Base-by-base conservation (phyloP, 1,140 invertebrate genomes). In the Cyphomyrmex costatus region DNA sequence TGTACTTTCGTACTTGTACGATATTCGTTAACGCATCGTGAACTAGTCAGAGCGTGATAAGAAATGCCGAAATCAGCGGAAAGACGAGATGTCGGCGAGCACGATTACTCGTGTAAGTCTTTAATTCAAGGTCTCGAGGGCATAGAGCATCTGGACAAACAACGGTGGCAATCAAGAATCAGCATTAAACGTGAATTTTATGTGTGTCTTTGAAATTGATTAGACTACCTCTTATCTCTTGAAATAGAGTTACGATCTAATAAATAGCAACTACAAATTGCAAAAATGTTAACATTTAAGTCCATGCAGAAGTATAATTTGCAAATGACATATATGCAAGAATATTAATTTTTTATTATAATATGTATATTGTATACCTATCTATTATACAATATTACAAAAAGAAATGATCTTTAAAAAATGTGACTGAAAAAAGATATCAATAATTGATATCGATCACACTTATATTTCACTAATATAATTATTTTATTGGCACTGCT, bases 21-120 rank as follows among this genome's bases (percentile, higher is more conserved):
- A 51, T 63, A 36, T 89, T 70, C 66, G 30, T 76, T 82, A 74
- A 49, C 76, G 65, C 70, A 63, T n/a, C 84, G 53, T 76, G 63
- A 58, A 42, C 36, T 10, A 42, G 6, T 16, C 53, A 33, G 46
- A 53, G 33, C n/a, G n/a, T 63, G 89, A 90, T 89, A 89, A 89
- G 80, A n/a, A 80, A 83, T 51, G 61, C 51, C 68, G 61, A 87
- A 76, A 89, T 71, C 51, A 58, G 53, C 53, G 66, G 10, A n/a
- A 80, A 53, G 46, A 68, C 33, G 46, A 70, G 30, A 68, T n/a
- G 27, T 56, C 63, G 63, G n/a, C 30, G 63, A 53, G 46, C 49
- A 7, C 65, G 16, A 71, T 58, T 82, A 73, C 14, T 46, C 51
- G 66, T n/a, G n/a, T 16, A 24, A 36, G 24, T 56, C 24, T 73